Conservation (phyloP, 2,888 invertebrate genomes). For the Monopis laevigella region DNA sequence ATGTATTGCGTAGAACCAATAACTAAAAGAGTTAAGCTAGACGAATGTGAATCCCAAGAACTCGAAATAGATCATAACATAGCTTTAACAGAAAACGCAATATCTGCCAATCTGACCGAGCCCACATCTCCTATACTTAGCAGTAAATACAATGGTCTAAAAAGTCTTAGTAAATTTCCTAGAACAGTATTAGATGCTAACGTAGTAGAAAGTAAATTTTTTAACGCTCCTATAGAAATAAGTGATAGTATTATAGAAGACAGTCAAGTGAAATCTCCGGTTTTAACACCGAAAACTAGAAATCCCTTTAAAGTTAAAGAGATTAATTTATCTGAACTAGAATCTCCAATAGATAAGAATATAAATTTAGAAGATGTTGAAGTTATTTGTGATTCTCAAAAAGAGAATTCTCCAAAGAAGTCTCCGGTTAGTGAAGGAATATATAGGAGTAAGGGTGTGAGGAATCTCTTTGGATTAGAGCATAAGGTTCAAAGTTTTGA, state of each 20-base stretch:
- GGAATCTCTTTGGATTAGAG: constrained; percentile 2
- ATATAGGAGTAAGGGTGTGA: too few species aligned
- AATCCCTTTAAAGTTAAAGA: constrained; percentile 30
- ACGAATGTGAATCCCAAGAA: constrained; percentile 24
- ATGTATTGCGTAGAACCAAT: constrained; percentile 53
- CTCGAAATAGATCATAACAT: constrained; percentile 25
- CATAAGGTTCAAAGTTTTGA: constrained; percentile 22
- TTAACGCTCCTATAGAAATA: constrained; percentile 29
- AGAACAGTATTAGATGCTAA: constrained; percentile 47
- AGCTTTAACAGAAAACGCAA: constrained; percentile 26
- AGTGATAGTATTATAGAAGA: constrained; percentile 26
- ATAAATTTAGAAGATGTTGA: constrained; percentile 20
- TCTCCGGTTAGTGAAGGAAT: not conserved
- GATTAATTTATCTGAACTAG: not conserved
- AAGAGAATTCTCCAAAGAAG: constrained; percentile 38
- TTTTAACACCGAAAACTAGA: constrained; percentile 28
- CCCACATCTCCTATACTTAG: constrained; percentile 50
- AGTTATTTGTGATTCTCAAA: constrained; percentile 30
- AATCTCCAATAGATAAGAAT: not conserved
- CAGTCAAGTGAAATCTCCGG: constrained; percentile 4
- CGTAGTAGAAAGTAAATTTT: constrained; percentile 70
- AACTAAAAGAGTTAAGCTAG: constrained; percentile 36
- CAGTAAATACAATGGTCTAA: constrained; percentile 34
- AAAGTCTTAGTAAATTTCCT: constrained; percentile 59
- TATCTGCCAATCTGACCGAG: constrained; percentile 21